Evolutionary conservation across 2,888 invertebrate species (phyloP).

Genomic region (Lasioglossum vierecki): DNA sequence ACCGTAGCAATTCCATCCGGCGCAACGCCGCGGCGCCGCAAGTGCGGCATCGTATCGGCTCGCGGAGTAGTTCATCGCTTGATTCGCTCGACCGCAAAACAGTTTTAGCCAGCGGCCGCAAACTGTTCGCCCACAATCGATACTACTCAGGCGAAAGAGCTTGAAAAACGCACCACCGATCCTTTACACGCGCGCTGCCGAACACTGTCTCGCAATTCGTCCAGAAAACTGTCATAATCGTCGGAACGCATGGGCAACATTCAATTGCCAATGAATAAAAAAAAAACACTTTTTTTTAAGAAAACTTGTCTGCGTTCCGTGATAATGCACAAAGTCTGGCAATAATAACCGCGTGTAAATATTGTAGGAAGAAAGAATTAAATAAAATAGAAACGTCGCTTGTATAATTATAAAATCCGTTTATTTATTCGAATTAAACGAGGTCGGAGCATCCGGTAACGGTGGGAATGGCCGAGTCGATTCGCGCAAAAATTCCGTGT

Average conservation of each 20-base stretch:
- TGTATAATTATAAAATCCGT: neutral
- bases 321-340: too few relatives aligned
- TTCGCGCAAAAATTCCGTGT: neutral
- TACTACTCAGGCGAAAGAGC: conserved; percentile 33
- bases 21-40: conserved; percentile 15
- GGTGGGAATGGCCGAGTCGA: neutral
- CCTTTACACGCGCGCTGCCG: neutral
- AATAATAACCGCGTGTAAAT: neutral
- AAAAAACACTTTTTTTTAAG: too few relatives aligned
- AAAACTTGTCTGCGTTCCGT: too few relatives aligned
- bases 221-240: neutral
- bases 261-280: too few relatives aligned
- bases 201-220: neutral
- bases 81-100: conserved; percentile 56
- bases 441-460: neutral
- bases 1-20: conserved; percentile 18
- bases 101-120: conserved; percentile 40
- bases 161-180: conserved; percentile 7
- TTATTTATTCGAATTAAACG: neutral
- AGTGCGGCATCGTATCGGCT: conserved; percentile 39
- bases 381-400: neutral
- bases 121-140: conserved; percentile 48
- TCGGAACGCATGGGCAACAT: too few relatives aligned
- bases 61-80: conserved; percentile 33
- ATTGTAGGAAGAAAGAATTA: neutral